These are phyloP conservation scores for Dendrocopos noguchii DNA, from an alignment of 2,113 vertebrate genomes.

Conservation along the genomic window DNA sequence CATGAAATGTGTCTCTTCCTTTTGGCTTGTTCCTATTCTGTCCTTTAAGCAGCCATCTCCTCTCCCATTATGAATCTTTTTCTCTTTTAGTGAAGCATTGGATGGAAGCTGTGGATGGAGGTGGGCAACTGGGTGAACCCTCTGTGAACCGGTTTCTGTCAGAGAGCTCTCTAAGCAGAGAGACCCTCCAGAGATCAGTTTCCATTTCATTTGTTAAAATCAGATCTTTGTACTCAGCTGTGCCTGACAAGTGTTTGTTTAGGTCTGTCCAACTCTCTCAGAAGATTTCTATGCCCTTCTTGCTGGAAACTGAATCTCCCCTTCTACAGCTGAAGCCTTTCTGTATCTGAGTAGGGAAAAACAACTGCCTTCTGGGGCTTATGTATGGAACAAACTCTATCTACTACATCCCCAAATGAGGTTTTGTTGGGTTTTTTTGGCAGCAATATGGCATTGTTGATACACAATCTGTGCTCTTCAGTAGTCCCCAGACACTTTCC, in stretches of 20 bases:
- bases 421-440: background rate
- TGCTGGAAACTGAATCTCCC: background rate
- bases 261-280: background rate
- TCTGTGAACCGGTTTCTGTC: background rate
- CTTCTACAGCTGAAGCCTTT: constrained; percentile 15
- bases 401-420: background rate
- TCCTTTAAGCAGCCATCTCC: background rate
- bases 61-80: fast-evolving
- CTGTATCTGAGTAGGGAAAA: background rate
- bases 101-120: background rate
- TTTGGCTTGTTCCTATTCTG: background rate
- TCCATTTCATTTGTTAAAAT: background rate
- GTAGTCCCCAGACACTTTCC: background rate
- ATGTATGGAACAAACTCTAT: background rate
- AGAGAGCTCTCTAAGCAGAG: background rate
- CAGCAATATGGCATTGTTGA: constrained; percentile 4
- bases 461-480: constrained; percentile 14
- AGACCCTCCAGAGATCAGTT: background rate
- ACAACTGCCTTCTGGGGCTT: background rate
- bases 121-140: background rate
- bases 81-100: background rate
- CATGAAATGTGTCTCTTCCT: background rate
- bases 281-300: background rate
- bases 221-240: background rate
- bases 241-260: constrained; percentile 13